These are phyloP conservation scores for Micropoecilia bifurca DNA, from an alignment of 2,797 vertebrate species.

Conservation along the genomic window DNA sequence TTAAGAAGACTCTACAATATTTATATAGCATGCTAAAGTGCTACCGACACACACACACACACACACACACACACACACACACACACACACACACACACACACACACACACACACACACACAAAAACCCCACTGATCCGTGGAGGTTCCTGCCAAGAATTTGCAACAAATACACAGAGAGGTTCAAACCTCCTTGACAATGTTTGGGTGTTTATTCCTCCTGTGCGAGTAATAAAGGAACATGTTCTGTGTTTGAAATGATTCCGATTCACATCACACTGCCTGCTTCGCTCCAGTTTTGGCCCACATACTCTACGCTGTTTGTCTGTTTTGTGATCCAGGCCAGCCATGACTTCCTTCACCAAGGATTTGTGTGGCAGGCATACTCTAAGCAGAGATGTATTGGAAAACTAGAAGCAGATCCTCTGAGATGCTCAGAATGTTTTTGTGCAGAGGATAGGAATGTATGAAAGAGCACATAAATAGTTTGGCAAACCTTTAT, in stretches of 20 bases:
- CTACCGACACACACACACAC: constrained; percentile 35
- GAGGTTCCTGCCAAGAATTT: constrained; percentile 38
- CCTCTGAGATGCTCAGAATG: constrained; percentile 64
- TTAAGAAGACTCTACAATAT: constrained; percentile 81
- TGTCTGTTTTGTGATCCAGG: constrained; percentile 66
- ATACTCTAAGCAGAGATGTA: constrained; percentile 45
- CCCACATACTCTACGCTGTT: constrained; percentile 66
- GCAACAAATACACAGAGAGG: constrained; percentile 18
- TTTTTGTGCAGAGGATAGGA: constrained; percentile 37
- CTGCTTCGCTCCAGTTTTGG: constrained; percentile 40
- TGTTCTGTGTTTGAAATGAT: constrained; percentile 34
- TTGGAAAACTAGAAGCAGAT: constrained; percentile 34
- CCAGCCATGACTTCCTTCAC: constrained; percentile 62
- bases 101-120: constrained; percentile 32
- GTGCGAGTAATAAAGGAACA: constrained; percentile 11
- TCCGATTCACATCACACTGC: constrained; percentile 41
- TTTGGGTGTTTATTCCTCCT: neutral
- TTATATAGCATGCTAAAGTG: constrained; percentile 75
- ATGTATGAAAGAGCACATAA: neutral
- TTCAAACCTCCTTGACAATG: constrained; percentile 5
- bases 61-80: constrained; percentile 6
- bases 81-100: neutral
- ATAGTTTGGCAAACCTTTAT: neutral
- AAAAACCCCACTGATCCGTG: constrained; percentile 46
- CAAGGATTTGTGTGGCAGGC: constrained; percentile 56